Evolutionary conservation across 2,888 invertebrate species (phyloP).

Genomic region (Coleophora deauratella): DNA sequence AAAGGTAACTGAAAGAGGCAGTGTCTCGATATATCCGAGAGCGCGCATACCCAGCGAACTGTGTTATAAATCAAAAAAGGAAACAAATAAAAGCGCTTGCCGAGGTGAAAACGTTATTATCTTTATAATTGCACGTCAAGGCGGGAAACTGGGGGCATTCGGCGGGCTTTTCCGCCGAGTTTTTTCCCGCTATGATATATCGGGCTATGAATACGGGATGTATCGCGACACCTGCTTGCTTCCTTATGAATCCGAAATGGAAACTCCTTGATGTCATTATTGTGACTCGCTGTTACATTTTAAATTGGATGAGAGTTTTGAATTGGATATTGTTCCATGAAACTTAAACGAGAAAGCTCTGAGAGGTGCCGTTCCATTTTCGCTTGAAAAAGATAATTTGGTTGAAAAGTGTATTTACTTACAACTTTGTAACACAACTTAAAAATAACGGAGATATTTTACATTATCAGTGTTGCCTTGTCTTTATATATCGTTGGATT

Average conservation of each 20-base stretch:
- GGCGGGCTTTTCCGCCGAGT: conserved; percentile 39
- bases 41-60: conserved; percentile 17
- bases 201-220: conserved; percentile 70
- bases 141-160: conserved; percentile 43
- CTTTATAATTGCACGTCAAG: conserved; percentile 74
- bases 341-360: too few relatives aligned
- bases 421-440: too few relatives aligned
- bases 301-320: conserved; percentile 22
- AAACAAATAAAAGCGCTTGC: conserved; percentile 65
- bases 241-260: conserved; percentile 65
- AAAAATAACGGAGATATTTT: too few relatives aligned
- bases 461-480: too few relatives aligned
- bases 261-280: conserved; percentile 49
- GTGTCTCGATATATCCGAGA: not conserved
- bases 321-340: too few relatives aligned
- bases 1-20: not conserved
- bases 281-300: conserved; percentile 16
- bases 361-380: too few relatives aligned
- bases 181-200: conserved; percentile 58
- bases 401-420: too few relatives aligned
- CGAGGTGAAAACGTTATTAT: conserved; percentile 72
- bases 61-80: conserved; percentile 64
- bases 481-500: too few relatives aligned
- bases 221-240: conserved; percentile 59
- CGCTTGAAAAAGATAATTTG: too few relatives aligned